Base-by-base conservation (phyloP, 2,888 invertebrate genomes). In the Lasiommata megera region DNA sequence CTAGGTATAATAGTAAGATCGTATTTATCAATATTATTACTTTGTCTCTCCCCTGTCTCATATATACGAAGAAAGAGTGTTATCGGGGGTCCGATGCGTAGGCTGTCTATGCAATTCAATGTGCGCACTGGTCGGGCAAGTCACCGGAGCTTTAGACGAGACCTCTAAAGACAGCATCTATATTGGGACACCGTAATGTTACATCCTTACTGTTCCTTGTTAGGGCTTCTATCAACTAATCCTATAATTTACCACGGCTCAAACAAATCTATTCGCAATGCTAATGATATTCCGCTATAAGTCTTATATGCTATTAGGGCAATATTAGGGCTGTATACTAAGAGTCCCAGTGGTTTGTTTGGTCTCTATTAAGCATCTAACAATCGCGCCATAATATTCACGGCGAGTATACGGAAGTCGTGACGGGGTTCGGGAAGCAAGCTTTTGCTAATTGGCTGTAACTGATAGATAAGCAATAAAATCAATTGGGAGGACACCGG, bases 401-500 rank as follows among this genome's bases (percentile, higher is more conserved):
- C 77, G 71, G 74, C 72, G 72, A 71, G 78, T 79, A 77, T 72
- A 67, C 74, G 75, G 81, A 79, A 81, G 75, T 82, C 74, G 74
- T 76, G 82, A 82, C 79, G 67, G 65, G 65, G 68, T 68, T 68
- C 64, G 67, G 73, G 73, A 72, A 74, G 80, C 77, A 79, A 81
- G 82, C 65, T 78, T 86, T 85, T 79, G 82, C 84, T 89, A 88
- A 89, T 89, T 87, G 86, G 80, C 80, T 77, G 80, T 79, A 80
- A 80, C 83, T 77, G 78, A 83, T 82, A 83, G 84, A 83, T 82
- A 82, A 80, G 84, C 80, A 83, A 86, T 86, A 84, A 86, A 88
- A 86, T 86, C 85, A 87, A 87, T 86, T 81, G 82, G 79, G 76
- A 87, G 85, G 88, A 88, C 88, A 86, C 79, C 74, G 80, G 77